These are phyloP conservation scores for Perithous albicinctus DNA, from an alignment of 2,888 invertebrate species.

Conservation along the genomic window DNA sequence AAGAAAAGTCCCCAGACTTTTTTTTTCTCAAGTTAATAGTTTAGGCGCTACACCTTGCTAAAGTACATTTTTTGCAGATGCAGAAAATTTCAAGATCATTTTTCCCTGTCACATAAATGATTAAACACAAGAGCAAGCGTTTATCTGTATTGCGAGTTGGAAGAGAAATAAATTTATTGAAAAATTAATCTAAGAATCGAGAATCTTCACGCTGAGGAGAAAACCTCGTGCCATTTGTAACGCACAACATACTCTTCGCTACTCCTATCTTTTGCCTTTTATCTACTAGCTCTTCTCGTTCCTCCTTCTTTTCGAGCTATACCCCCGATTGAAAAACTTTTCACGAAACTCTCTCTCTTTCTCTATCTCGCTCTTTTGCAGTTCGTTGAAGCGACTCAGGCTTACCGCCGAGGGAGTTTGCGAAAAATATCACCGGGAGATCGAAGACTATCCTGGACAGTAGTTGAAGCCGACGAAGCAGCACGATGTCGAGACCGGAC, in stretches of 20 bases:
- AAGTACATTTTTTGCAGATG: too few relatives aligned
- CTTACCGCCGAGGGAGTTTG: slow-evolving; percentile 60
- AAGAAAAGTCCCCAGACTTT: too few relatives aligned
- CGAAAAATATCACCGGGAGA: slow-evolving; percentile 73
- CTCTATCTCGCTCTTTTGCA: too few relatives aligned
- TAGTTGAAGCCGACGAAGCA: slow-evolving; percentile 55
- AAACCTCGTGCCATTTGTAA: slow-evolving; percentile 8
- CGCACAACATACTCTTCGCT: slow-evolving; percentile 24
- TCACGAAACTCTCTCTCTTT: slow-evolving; percentile 62
- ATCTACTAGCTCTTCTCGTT: slow-evolving; percentile 4
- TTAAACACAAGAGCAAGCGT: background rate
- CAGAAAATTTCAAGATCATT: too few relatives aligned
- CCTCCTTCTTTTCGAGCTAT: slow-evolving; percentile 31
- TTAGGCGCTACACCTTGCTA: too few relatives aligned
- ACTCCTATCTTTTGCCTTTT: slow-evolving; percentile 25
- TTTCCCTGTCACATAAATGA: too few relatives aligned
- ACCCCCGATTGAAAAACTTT: slow-evolving; percentile 81
- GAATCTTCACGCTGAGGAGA: slow-evolving; percentile 16
- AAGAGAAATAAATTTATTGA: slow-evolving; percentile 19
- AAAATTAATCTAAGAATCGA: slow-evolving; percentile 35
- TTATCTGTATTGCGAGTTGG: background rate
- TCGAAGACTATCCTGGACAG: slow-evolving; percentile 68
- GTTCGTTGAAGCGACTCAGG: slow-evolving; percentile 61
- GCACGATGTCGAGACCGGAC: slow-evolving; percentile 26
- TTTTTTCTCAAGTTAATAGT: too few relatives aligned